A percentile compares a stretch with the other conserved stretches of the same genome.
phyloP scores from a whole-genome alignment of 2,888 invertebrate species.

The Thecocarcelia acutangulata region DNA sequence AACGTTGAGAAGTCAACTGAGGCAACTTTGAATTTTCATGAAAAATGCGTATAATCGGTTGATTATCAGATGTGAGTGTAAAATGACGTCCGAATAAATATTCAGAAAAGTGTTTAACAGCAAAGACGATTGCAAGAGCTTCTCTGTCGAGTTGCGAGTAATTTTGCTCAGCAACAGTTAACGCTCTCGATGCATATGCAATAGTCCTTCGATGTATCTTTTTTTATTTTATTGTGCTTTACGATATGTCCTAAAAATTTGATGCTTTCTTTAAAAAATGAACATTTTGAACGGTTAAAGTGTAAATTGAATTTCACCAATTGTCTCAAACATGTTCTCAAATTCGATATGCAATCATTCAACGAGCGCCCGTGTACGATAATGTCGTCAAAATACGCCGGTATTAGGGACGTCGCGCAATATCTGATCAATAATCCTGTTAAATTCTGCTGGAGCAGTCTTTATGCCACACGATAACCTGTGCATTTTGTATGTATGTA shows the following conservation, averaged over 20 bases:
- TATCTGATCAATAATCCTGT: slow-evolving; percentile 18
- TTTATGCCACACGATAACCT: not conserved
- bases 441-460: slow-evolving; percentile 19
- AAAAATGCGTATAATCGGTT: slow-evolving; percentile 60
- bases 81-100: slow-evolving; percentile 45
- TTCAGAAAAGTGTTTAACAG: slow-evolving; percentile 21
- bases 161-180: slow-evolving; percentile 59
- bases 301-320: not conserved
- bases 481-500: not conserved
- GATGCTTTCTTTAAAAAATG: not conserved
- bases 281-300: not conserved
- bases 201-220: too few relatives aligned
- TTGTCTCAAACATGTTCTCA: not conserved
- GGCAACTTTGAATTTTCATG: slow-evolving; percentile 59
- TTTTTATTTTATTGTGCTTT: not conserved
- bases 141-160: slow-evolving; percentile 65
- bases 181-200: slow-evolving; percentile 53
- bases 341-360: not conserved
- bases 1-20: too few relatives aligned
- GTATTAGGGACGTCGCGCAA: slow-evolving; percentile 5
- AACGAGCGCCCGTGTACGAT: not conserved
- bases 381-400: slow-evolving; percentile 6
- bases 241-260: not conserved
- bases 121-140: slow-evolving; percentile 49
- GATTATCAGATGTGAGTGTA: slow-evolving; percentile 59